Evolutionary conservation across 2,113 vertebrate species (phyloP).

Genomic region (Anolis carolinensis): DNA sequence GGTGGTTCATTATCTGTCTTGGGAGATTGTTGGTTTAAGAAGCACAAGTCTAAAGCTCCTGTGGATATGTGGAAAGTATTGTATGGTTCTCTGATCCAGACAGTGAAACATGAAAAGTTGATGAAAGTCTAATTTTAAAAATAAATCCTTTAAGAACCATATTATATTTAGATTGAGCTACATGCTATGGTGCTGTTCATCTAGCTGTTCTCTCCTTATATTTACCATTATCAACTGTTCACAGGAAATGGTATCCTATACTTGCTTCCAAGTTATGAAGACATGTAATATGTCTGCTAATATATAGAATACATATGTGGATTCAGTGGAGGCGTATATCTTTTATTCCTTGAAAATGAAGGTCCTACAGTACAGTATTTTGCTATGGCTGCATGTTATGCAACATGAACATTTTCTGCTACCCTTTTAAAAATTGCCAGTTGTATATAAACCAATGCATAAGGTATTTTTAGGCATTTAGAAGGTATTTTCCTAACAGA

Average conservation of each 20-base stretch:
- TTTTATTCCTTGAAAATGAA: background rate
- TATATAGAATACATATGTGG: background rate
- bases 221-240: background rate
- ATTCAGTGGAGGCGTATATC: background rate
- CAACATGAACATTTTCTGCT: background rate
- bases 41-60: background rate
- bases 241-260: background rate
- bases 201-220: background rate
- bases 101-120: background rate
- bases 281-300: background rate
- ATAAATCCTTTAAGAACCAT: background rate
- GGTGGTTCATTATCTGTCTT: background rate
- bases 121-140: background rate
- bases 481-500: background rate
- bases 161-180: background rate
- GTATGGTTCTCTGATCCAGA: background rate
- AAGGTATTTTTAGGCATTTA: background rate
- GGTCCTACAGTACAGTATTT: background rate
- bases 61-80: background rate
- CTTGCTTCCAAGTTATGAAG: background rate
- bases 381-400: background rate
- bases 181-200: background rate
- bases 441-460: background rate
- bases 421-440: background rate
- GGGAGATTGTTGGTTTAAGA: background rate